Conservation (phyloP, 2,888 invertebrate species). For the Plagiodera versicolora region DNA sequence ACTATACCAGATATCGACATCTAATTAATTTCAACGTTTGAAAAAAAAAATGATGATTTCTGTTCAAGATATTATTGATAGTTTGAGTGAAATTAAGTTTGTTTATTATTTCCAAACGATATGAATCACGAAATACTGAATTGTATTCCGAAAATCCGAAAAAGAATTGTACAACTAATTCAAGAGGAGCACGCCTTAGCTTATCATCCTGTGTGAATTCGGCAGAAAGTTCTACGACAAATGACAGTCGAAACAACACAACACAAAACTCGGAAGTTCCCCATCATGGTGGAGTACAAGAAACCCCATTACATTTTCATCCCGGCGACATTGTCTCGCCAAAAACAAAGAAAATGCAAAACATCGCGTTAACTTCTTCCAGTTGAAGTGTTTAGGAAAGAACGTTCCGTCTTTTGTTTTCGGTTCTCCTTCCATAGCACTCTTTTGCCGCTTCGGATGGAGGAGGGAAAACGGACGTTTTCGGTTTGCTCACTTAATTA, state of each 20-base stretch:
- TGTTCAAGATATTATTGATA: too few species aligned
- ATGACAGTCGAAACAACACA: slow-evolving; percentile 1
- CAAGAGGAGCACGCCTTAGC: too few species aligned
- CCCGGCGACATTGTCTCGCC: slow-evolving; percentile 22
- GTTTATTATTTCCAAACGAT: too few species aligned
- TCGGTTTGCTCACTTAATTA: slow-evolving; percentile 31
- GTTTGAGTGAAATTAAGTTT: too few species aligned
- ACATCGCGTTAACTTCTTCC: slow-evolving; percentile 48
- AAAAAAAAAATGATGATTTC: too few species aligned
- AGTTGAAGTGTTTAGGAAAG: slow-evolving; percentile 46
- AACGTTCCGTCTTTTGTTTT: slow-evolving; percentile 36
- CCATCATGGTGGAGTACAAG: slow-evolving; percentile 5
- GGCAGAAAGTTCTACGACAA: too few species aligned
- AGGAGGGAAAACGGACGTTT: slow-evolving; percentile 19
- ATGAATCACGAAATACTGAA: too few species aligned
- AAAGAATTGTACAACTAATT: too few species aligned
- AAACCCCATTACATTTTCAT: slow-evolving; percentile 6
- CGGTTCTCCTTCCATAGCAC: slow-evolving; percentile 1
- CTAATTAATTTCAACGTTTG: too few species aligned
- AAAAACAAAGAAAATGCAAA: slow-evolving; percentile 33
- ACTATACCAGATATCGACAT: too few species aligned
- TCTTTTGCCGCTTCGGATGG: slow-evolving; percentile 17
- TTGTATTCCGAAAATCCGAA: too few species aligned
- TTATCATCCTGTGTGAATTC: too few species aligned
- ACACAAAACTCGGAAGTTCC: background rate